Evolutionary conservation across 2,797 vertebrate species (phyloP), one percentile per base, ranked within the genome.

Genomic region (Taenioides sp.): DNA sequence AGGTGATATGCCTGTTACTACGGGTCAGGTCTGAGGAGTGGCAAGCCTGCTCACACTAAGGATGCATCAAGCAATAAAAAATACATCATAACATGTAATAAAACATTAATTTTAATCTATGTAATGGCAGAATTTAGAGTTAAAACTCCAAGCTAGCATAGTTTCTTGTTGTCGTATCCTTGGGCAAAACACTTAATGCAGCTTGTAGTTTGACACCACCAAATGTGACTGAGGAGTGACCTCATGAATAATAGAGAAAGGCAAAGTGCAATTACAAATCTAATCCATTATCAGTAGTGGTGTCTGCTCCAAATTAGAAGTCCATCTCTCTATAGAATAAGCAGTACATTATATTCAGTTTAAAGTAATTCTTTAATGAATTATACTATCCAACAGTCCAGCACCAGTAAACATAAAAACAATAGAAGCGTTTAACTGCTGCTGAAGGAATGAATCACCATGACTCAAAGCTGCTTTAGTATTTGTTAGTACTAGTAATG

Each of bases 401-500:
- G 60, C 28, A n/a, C 18, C 14, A 62, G 31, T 7, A 37, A 34
- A 62, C n/a, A 28, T 59, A 59, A 66, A 85, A 71, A 82, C 70
- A 87, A 79, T 63, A n/a, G 74, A 72, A 65, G 67, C 9, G 69
- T 76, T 84, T 84, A 80, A 72, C 77, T 71, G 81, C 75, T 83
- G 74, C 83, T 70, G 84, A 16, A 47, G 12, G 1, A 47, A 47
- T 47, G 43, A 47, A 47, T 16, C 14, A 75, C 71, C 1, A n/a
- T 70, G 80, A 86, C 90, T 91, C 85, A 91, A 87, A 89, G 73
- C 17, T 54, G 67, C 75, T 80, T 88, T 84, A 28, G 27, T 84
- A 82, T 88, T 78, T 82, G 81, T 86, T 84, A 79, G 85, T 85
- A 84, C 87, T 65, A 65, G 75, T 87, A 85, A 88, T 84, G 85